phyloP scores from a whole-genome alignment of 2,888 invertebrate species.

The Nephrotoma guestfalica region DNA sequence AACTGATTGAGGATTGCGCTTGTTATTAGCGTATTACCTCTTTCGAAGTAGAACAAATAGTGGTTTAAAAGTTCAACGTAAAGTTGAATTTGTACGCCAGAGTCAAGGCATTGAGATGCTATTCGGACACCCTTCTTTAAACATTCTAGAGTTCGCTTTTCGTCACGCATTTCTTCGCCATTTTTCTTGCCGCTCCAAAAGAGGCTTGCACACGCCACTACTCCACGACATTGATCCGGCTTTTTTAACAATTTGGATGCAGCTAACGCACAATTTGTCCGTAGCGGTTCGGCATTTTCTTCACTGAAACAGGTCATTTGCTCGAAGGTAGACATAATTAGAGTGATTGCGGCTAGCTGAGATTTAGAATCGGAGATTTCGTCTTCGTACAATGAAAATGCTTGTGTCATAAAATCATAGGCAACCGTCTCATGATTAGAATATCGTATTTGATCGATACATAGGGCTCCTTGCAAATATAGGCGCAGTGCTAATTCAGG shows the following conservation, averaged over 20 bases:
- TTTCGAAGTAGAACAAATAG: slow-evolving; percentile 84
- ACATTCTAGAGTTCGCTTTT: slow-evolving; percentile 84
- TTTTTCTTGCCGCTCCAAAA: slow-evolving; percentile 83
- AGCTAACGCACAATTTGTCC: slow-evolving; percentile 90
- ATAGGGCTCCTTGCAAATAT: slow-evolving; percentile 90
- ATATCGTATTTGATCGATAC: slow-evolving; percentile 82
- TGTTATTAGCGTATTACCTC: slow-evolving; percentile 54
- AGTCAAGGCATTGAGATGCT: slow-evolving; percentile 96
- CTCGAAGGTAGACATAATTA: slow-evolving; percentile 91
- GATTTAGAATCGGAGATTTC: slow-evolving; percentile 96
- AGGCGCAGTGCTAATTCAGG: slow-evolving; percentile 86
- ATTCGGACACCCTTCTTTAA: slow-evolving; percentile 90
- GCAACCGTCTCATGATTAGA: slow-evolving; percentile 93
- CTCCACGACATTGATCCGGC: slow-evolving; percentile 94
- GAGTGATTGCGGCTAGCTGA: slow-evolving; percentile 87
- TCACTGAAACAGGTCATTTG: slow-evolving; percentile 89
- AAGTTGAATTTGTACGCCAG: slow-evolving; percentile 88
- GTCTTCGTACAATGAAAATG: slow-evolving; percentile 95
- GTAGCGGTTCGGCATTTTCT: slow-evolving; percentile 92
- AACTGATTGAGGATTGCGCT: slow-evolving; percentile 49
- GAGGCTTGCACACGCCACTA: slow-evolving; percentile 84
- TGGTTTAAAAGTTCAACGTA: slow-evolving; percentile 89
- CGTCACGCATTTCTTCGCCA: slow-evolving; percentile 62
- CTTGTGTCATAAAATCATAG: slow-evolving; percentile 91
- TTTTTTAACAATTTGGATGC: slow-evolving; percentile 94